Evolutionary conservation across 1,140 invertebrate genomes (phyloP).

Genomic region (Riptortus pedestris): DNA sequence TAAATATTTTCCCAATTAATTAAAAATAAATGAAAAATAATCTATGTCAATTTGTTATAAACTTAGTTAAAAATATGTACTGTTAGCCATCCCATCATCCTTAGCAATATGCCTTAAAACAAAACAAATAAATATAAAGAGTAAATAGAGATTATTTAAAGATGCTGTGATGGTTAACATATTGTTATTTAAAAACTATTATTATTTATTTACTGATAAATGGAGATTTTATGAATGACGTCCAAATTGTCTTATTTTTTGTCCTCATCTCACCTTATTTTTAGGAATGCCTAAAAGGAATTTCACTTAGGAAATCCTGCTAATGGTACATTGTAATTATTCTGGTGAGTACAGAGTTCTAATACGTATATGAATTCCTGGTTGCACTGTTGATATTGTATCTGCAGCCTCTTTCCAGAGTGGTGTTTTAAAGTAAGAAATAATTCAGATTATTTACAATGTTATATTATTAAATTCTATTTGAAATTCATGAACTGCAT

Average conservation of each 20-base stretch:
- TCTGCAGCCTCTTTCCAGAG: no score
- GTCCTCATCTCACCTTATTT: slow-evolving; percentile 6
- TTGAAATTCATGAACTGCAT: no score
- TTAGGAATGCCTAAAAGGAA: slow-evolving; percentile 12
- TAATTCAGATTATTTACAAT: no score
- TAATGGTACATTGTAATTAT: no score
- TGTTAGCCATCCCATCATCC: neutral
- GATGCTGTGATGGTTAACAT: neutral
- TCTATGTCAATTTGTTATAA: neutral
- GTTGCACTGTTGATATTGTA: no score
- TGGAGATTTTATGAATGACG: slow-evolving; percentile 8
- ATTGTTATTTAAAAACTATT: neutral
- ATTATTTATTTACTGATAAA: slow-evolving; percentile 17
- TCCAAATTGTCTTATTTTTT: slow-evolving; percentile 2
- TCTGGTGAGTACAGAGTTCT: no score
- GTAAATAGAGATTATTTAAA: neutral
- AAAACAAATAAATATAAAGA: neutral
- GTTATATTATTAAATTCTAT: no score
- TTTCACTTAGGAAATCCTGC: slow-evolving; percentile 8
- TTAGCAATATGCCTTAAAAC: neutral
- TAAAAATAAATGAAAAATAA: no score
- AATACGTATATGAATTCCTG: no score
- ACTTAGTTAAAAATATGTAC: neutral
- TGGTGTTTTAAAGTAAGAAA: no score
- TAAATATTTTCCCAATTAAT: no score